A percentile compares a stretch with the other conserved stretches of the same genome.
phyloP scores from a whole-genome alignment of 2,113 vertebrate species.

The Istiophorus platypterus region DNA sequence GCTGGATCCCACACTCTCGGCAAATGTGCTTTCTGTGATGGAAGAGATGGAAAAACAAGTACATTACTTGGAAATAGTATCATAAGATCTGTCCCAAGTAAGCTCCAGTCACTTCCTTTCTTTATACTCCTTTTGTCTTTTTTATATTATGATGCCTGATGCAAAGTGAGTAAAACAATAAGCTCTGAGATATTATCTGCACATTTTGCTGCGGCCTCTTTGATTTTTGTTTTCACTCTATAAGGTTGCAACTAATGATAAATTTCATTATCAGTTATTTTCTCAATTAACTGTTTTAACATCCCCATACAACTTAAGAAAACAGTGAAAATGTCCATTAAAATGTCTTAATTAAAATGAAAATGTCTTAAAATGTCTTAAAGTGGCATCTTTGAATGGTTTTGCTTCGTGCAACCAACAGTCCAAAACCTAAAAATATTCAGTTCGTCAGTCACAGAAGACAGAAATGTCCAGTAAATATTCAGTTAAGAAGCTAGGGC shows the following conservation, averaged over 20 bases:
- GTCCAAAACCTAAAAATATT: background rate
- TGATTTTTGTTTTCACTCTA: background rate
- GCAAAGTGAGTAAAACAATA: background rate
- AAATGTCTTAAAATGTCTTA: background rate
- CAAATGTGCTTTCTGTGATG: slow-evolving; percentile 92
- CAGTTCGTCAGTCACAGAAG: background rate
- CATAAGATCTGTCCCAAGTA: background rate
- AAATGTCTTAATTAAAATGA: background rate
- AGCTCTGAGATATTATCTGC: background rate
- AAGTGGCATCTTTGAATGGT: background rate
- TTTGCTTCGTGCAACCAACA: background rate
- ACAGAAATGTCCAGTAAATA: background rate
- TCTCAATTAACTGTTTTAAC: background rate
- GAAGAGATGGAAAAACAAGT: slow-evolving; percentile 49
- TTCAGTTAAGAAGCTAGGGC: background rate
- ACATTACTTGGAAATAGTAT: background rate
- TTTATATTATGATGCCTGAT: background rate
- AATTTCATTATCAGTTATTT: background rate
- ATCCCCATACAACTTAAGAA: background rate
- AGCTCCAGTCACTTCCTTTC: slow-evolving; percentile 2
- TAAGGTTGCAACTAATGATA: background rate
- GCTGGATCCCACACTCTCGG: slow-evolving; percentile 92
- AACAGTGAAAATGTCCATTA: background rate
- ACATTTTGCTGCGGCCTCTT: background rate
- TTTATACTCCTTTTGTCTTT: background rate